phyloP scores from a whole-genome alignment of 2,113 vertebrate genomes.

The Panthera uncia region DNA sequence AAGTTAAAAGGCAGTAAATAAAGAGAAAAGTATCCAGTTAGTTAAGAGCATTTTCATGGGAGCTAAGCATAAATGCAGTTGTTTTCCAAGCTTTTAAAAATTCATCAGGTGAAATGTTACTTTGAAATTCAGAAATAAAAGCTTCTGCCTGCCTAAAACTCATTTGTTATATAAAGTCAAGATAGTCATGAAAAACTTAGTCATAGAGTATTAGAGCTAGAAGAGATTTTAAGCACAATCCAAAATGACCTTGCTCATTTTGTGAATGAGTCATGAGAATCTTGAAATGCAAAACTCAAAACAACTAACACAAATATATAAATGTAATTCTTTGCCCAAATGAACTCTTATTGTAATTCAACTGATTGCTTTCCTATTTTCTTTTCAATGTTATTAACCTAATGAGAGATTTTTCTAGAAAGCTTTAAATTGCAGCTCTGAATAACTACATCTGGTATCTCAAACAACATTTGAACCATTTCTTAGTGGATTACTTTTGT shows the following conservation, averaged over 20 bases:
- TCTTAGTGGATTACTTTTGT: background rate
- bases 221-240: background rate
- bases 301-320: background rate
- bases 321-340: background rate
- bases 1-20: background rate
- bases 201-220: background rate
- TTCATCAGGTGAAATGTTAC: background rate
- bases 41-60: background rate
- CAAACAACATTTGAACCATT: background rate
- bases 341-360: background rate
- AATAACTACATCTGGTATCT: background rate
- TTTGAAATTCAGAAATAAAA: constrained; percentile 36
- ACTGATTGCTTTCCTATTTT: background rate
- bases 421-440: background rate
- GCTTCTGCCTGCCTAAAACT: background rate
- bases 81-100: constrained; percentile 22
- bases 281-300: background rate
- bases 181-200: background rate
- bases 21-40: background rate
- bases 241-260: background rate
- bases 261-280: background rate
- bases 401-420: background rate
- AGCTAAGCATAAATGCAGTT: background rate
- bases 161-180: background rate
- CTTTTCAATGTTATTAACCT: background rate